These are phyloP conservation scores for Laodelphax striatellus DNA, from an alignment of 1,140 invertebrate genomes.

Conservation along the genomic window DNA sequence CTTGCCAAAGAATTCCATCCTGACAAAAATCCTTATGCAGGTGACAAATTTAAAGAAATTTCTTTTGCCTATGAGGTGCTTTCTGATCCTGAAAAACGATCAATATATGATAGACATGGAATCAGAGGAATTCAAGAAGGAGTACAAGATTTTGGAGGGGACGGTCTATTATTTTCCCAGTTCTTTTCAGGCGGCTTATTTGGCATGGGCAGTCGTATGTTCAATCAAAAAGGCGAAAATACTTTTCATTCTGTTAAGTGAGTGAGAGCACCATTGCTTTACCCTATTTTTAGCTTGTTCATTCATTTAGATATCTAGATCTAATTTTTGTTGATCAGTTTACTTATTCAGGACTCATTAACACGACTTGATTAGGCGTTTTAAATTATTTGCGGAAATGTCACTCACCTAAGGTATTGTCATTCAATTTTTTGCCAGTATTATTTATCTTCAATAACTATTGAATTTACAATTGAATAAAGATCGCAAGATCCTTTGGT, in stretches of 20 bases:
- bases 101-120: constrained; percentile 63
- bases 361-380: too few relatives aligned
- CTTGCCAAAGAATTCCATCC: constrained; percentile 81
- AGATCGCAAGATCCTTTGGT: too few relatives aligned
- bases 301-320: too few relatives aligned
- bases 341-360: too few relatives aligned
- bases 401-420: too few relatives aligned
- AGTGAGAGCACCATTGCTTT: constrained; percentile 6
- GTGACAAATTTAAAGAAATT: constrained; percentile 81
- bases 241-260: constrained; percentile 44
- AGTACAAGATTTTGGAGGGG: constrained; percentile 31
- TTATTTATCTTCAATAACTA: too few relatives aligned
- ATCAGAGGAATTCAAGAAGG: constrained; percentile 69
- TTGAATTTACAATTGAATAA: too few relatives aligned
- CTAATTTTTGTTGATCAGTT: too few relatives aligned
- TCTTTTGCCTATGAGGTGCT: constrained; percentile 78
- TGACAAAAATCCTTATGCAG: constrained; percentile 73
- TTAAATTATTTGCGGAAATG: too few relatives aligned
- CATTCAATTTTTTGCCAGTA: too few relatives aligned
- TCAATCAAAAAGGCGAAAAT: constrained; percentile 33
- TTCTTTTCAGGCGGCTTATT: constrained; percentile 51
- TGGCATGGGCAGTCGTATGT: constrained; percentile 40
- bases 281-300: too few relatives aligned
- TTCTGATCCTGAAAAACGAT: constrained; percentile 53
- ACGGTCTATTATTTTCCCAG: constrained; percentile 52